phyloP scores from a whole-genome alignment of 2,888 invertebrate genomes.

The Drosophila ochracea region DNA sequence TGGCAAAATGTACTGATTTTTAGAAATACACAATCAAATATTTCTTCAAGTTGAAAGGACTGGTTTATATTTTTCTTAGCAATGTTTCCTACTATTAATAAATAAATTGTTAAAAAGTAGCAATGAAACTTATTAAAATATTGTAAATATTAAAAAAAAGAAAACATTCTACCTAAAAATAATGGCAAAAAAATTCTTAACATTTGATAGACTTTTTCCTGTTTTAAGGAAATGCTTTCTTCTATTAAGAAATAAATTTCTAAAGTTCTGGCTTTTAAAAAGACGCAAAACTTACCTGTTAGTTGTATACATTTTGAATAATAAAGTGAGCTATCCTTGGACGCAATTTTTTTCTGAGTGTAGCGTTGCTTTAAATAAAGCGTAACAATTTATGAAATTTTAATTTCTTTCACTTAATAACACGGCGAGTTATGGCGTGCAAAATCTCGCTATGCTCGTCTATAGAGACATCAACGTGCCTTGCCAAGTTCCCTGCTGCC shows the following conservation, averaged over 20 bases:
- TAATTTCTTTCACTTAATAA: constrained; percentile 78
- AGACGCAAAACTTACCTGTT: no score
- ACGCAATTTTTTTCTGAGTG: not conserved
- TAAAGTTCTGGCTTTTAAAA: not conserved
- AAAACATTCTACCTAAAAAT: no score
- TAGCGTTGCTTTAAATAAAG: constrained; percentile 71
- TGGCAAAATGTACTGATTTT: no score
- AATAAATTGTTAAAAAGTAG: not conserved
- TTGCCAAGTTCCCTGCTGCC: constrained; percentile 26
- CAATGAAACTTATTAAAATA: not conserved
- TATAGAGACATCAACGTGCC: constrained; percentile 76
- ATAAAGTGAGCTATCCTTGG: not conserved
- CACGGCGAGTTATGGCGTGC: constrained; percentile 65
- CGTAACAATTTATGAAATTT: constrained; percentile 79
- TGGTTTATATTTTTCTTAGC: not conserved
- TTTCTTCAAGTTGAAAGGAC: not conserved
- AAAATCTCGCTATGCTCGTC: constrained; percentile 5
- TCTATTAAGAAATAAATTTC: no score
- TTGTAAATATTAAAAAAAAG: no score
- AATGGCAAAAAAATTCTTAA: no score
- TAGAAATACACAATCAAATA: not conserved
- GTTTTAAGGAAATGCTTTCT: no score
- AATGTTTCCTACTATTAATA: not conserved
- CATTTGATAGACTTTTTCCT: no score
- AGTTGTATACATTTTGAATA: not conserved